Base-by-base conservation (phyloP, 2,113 vertebrate species). In the Rhegmatorhina hoffmannsi region DNA sequence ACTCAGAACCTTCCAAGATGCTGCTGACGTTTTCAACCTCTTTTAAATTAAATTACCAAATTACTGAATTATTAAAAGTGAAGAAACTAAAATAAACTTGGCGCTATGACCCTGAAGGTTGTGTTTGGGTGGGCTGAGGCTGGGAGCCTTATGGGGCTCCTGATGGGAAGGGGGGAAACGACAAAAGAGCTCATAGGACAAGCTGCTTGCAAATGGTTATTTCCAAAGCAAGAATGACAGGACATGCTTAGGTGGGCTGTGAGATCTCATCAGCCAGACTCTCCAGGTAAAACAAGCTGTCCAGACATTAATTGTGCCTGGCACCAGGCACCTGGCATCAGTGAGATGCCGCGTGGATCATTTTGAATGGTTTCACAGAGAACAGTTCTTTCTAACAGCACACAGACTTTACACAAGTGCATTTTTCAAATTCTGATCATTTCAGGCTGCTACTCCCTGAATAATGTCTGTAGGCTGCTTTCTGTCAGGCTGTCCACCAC, bases 281-380 rank as follows among this genome's bases (percentile, higher is more conserved):
- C 60, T 68, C 53, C 84, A 85, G 85, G 92, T 89, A 69, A 92
- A 95, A 82, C 43, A 64, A 94, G 44, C 83, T 84, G 75, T 77
- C 75, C 69, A 60, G 83, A 38, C 24, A 11, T 49, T 76, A 75
- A 62, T 4, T 50, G 55, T 33, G 28, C 38, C 69, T 90, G 74
- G 83, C 64, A 58, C 49, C 83, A 92, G 92, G 19, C 59, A 90
- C 60, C 79, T 69, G 79, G 87, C 84, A 94, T 60, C 50, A 64
- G 25, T 25, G 76, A 74, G 52, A 79, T 58, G 56, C 60, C 50
- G 77, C 10, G 16, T 11, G 15, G 75, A 60, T 90, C 56, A 28
- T 60, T 80, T 50, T 64, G 59, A 90, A 5, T 17, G 15, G n/a
- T 81, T 88, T 80, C 64, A 76, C 36, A 81, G 52, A 69, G 46